A percentile compares a stretch with the other conserved stretches of the same genome.
These are phyloP conservation scores for Scaptomyza cyrtandrae DNA, from an alignment of 2,888 invertebrate species.

Conservation along the genomic window DNA sequence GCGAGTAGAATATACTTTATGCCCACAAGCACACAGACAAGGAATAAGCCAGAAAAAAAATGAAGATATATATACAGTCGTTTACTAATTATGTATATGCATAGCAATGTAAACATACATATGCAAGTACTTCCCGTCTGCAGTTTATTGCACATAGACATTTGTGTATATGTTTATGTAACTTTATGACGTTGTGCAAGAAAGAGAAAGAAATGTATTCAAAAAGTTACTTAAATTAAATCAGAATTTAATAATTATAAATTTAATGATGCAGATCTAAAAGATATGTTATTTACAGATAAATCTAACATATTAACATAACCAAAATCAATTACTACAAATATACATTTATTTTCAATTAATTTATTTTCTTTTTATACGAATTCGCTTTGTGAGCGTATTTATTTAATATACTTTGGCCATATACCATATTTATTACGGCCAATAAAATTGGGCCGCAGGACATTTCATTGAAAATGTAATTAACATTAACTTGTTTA, in stretches of 20 bases:
- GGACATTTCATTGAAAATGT: background rate
- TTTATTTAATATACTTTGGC: background rate
- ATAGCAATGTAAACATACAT: constrained; percentile 1
- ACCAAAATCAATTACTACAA: background rate
- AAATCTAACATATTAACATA: background rate
- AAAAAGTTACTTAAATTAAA: background rate
- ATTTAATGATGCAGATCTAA: background rate
- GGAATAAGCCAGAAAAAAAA: constrained; percentile 21
- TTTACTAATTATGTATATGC: constrained; percentile 4
- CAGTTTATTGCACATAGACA: constrained; percentile 34
- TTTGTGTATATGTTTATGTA: constrained; percentile 11
- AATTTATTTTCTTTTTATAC: background rate
- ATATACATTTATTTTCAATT: background rate
- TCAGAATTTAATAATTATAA: background rate
- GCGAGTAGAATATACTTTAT: constrained; percentile 48
- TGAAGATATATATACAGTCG: constrained; percentile 3
- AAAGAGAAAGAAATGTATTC: background rate
- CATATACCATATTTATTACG: background rate
- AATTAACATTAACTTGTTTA: background rate
- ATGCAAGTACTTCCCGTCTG: constrained; percentile 14
- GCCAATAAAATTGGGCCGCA: background rate
- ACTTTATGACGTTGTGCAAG: constrained; percentile 27
- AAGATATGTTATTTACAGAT: too few relatives aligned
- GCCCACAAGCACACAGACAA: constrained; percentile 31
- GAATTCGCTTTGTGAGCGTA: background rate